Evolutionary conservation across 2,113 vertebrate genomes (phyloP), one percentile per base, ranked within the genome.

Genomic region (Leptodactylus fuscus): DNA sequence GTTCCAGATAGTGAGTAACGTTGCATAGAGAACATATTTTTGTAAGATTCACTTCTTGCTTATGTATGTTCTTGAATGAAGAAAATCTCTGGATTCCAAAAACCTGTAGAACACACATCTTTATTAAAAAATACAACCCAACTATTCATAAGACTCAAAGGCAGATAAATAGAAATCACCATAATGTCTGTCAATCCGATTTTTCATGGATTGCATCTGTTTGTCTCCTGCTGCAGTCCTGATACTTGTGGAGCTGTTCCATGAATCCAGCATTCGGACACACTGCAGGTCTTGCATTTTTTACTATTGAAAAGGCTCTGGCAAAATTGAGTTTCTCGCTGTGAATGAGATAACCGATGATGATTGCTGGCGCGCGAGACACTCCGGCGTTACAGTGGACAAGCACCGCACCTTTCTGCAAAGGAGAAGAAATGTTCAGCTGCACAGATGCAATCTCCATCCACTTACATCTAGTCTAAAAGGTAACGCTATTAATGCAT

Each of bases 311-410:
- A 88, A 96, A 94, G 5, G 96, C 97, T 15, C 88, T 94, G 9
- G 94, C 89, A 89, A 98, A 97, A 77, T 91, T 91, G 82, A 94
- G 95, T 88, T 94, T 90, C 73, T 98, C 95, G 38, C 92, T 94
- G 75, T 93, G 92, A 96, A 99, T 99, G 82, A 99, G 91, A 91
- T 97, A 99, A 71, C 97, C 98, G 34, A 95, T 96, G 86, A 97
- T 90, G 73, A 99, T 89, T 0, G 97, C 93, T 0, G 97, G 96
- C 7, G 96, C 96, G 38, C 98, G 95, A 29, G 98, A 99, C 81
- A 98, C 95, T 48, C 98, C 98, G 12, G 96, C 92, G 15, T 99
- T 99, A 71, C 98, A 98, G 90, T 99, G 98, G 81, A 99, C 96
- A 86, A 99, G 90, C 20, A 98, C 96, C 51, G 96, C 95, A 0